A percentile compares a stretch with the other conserved stretches of the same genome.
phyloP scores from a whole-genome alignment of 2,888 invertebrate genomes.

The Stenodema calcarata region DNA sequence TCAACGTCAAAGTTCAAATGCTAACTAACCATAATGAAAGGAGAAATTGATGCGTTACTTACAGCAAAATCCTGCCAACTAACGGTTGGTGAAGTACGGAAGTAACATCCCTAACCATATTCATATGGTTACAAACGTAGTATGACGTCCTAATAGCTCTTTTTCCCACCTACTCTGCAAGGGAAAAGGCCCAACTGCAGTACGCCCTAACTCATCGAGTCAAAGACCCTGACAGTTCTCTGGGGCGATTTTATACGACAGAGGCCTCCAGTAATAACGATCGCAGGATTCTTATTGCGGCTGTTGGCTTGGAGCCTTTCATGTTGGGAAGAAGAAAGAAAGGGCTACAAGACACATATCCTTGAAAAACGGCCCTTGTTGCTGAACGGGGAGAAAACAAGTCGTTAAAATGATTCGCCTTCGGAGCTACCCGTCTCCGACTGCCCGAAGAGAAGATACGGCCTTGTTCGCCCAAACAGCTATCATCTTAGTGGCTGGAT shows the following conservation, averaged over 20 bases:
- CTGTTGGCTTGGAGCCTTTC: constrained; percentile 8
- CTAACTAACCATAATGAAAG: no score
- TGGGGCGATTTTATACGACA: background rate
- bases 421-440: background rate
- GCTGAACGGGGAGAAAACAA: constrained; percentile 7
- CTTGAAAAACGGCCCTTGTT: background rate
- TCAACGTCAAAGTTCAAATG: no score
- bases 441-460: background rate
- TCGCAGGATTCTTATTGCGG: background rate
- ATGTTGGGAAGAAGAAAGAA: background rate
- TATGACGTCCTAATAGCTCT: background rate
- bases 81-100: no score
- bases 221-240: background rate
- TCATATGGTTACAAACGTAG: background rate
- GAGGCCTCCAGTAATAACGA: background rate
- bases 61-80: no score
- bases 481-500: background rate
- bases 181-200: background rate
- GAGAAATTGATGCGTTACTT: no score
- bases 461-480: background rate
- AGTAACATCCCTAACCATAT: no score
- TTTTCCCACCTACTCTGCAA: background rate
- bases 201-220: background rate
- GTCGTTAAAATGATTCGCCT: constrained; percentile 13
- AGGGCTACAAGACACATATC: constrained; percentile 11